A percentile compares a stretch with the other conserved stretches of the same genome.
These are phyloP conservation scores for Bos taurus DNA, from an alignment of 2,113 vertebrate genomes.

Conservation along the genomic window ARS-UCD2.0 NC_037330.1:96121501-96122000, in stretches of 20 bases:
- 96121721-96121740: constrained; percentile 29
- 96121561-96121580: constrained; percentile 53
- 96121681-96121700: constrained; percentile 13
- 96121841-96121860: not conserved
- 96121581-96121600: constrained; percentile 61
- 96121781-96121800: constrained; percentile 6
- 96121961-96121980: constrained; percentile 15
- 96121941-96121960: constrained; percentile 40
- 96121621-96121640: constrained; percentile 65
- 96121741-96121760: not conserved
- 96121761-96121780: not conserved
- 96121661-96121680: constrained; percentile 48
- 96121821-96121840: not conserved
- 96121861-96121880: not conserved
- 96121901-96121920: not conserved
- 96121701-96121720: not conserved
- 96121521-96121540: constrained; percentile 59
- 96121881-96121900: not conserved
- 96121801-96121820: not conserved
- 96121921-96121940: constrained; percentile 20
- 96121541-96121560: constrained; percentile 54
- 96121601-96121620: constrained; percentile 63
- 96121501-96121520: constrained; percentile 59
- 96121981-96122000: not conserved
- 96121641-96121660: constrained; percentile 61